phyloP scores from a whole-genome alignment of 1,140 invertebrate species.

The Panagrolaimus sp. region DNA sequence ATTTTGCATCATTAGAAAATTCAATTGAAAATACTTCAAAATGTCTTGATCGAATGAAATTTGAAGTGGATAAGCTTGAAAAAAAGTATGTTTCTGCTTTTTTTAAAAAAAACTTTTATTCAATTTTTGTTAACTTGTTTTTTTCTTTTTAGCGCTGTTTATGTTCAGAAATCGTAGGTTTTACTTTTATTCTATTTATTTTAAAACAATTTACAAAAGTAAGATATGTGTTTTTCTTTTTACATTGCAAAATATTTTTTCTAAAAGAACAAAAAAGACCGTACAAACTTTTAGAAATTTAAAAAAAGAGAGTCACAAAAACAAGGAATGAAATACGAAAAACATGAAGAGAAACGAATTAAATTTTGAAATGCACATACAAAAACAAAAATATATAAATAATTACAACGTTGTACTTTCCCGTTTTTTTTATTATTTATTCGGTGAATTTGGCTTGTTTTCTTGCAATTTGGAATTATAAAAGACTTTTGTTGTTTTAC shows the following conservation, averaged over 20 bases:
- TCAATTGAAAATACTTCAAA: slow-evolving; percentile 16
- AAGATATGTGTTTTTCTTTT: no score
- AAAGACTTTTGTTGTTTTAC: slow-evolving; percentile 27
- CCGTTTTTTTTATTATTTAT: slow-evolving; percentile 1
- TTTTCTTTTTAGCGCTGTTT: slow-evolving; percentile 3
- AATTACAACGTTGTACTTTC: background rate
- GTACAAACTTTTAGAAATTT: no score
- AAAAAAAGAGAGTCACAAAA: no score
- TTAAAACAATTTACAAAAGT: no score
- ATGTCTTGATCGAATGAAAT: slow-evolving; percentile 29
- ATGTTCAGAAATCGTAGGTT: slow-evolving; percentile 9
- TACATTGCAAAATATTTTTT: no score
- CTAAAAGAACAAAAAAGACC: no score
- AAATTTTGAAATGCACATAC: slow-evolving; percentile 21
- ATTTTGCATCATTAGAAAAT: slow-evolving; percentile 23
- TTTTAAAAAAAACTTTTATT: background rate
- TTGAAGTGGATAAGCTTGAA: slow-evolving; percentile 12
- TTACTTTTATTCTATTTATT: background rate
- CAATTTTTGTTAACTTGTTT: background rate
- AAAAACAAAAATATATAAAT: background rate
- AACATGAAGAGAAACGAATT: no score
- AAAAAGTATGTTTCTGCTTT: slow-evolving; percentile 17
- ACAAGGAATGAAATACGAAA: no score
- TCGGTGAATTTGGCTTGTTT: background rate
- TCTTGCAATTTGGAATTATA: slow-evolving; percentile 26